These are phyloP conservation scores for Notarius lentiginosus DNA, from an alignment of 2,113 vertebrate species.

Conservation along the genomic window DNA sequence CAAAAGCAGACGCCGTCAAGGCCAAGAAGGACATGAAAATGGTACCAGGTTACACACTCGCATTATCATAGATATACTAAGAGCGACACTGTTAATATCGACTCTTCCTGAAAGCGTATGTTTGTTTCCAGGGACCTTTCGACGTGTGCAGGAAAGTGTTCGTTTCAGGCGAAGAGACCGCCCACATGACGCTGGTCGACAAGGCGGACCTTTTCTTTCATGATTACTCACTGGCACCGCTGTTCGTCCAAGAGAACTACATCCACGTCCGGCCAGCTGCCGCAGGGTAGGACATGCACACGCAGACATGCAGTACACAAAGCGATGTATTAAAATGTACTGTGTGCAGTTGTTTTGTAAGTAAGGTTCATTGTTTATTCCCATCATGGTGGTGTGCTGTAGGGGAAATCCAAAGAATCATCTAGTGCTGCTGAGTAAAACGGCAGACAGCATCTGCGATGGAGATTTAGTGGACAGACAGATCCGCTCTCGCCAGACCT, in stretches of 20 bases:
- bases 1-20: conserved; percentile 82
- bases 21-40: conserved; percentile 92
- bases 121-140: conserved; percentile 83
- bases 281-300: conserved; percentile 78
- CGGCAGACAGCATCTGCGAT: conserved; percentile 92
- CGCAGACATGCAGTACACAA: background rate
- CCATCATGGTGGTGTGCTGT: background rate
- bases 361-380: background rate
- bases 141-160: conserved; percentile 96
- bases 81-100: background rate
- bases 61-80: background rate
- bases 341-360: background rate
- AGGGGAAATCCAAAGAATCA: conserved; percentile 88
- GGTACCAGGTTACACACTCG: conserved; percentile 62
- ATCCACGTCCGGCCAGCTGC: conserved; percentile 85
- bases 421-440: conserved; percentile 89
- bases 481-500: conserved; percentile 88
- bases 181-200: conserved; percentile 88
- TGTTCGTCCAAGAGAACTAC: conserved; percentile 99
- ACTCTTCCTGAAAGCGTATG: background rate
- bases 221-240: conserved; percentile 92
- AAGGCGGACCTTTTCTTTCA: conserved; percentile 97
- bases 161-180: conserved; percentile 77
- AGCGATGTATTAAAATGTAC: background rate
- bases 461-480: conserved; percentile 91